phyloP scores from a whole-genome alignment of 2,888 invertebrate genomes.

The Pinctada fucata region DNA sequence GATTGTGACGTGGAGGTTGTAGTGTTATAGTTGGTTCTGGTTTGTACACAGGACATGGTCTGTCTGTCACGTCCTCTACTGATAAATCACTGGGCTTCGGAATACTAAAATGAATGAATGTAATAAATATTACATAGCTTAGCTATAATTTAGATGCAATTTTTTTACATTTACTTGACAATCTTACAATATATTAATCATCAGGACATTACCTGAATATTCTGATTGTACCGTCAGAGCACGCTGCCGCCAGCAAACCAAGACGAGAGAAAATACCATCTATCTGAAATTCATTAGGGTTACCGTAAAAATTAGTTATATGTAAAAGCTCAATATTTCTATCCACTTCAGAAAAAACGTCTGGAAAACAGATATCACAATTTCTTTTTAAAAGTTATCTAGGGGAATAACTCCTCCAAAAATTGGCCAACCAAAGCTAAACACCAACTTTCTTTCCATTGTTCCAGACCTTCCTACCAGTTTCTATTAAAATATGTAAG shows the following conservation, averaged over 20 bases:
- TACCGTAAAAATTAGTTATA: constrained; percentile 42
- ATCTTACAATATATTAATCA: too few species aligned
- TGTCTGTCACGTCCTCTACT: neutral
- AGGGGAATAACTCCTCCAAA: too few species aligned
- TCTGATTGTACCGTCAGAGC: constrained; percentile 53
- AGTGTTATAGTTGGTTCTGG: neutral
- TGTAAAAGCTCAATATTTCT: too few species aligned
- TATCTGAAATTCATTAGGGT: constrained; percentile 42
- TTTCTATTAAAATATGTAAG: too few species aligned
- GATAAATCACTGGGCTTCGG: neutral
- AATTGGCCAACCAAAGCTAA: too few species aligned
- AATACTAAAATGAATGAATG: neutral
- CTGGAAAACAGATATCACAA: too few species aligned
- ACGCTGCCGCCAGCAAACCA: constrained; percentile 53
- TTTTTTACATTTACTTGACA: too few species aligned
- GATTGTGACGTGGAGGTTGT: neutral
- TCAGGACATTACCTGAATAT: constrained; percentile 50
- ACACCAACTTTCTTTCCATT: too few species aligned
- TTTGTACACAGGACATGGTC: neutral
- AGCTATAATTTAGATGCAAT: neutral
- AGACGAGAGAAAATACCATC: constrained; percentile 33
- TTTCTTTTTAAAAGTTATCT: too few species aligned
- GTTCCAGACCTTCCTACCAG: too few species aligned
- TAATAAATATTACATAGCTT: neutral
- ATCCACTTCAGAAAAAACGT: too few species aligned